A percentile compares a stretch with the other conserved stretches of the same genome.
Conservation (phyloP, 2,797 vertebrate genomes). For the Myotis myotis region DNA sequence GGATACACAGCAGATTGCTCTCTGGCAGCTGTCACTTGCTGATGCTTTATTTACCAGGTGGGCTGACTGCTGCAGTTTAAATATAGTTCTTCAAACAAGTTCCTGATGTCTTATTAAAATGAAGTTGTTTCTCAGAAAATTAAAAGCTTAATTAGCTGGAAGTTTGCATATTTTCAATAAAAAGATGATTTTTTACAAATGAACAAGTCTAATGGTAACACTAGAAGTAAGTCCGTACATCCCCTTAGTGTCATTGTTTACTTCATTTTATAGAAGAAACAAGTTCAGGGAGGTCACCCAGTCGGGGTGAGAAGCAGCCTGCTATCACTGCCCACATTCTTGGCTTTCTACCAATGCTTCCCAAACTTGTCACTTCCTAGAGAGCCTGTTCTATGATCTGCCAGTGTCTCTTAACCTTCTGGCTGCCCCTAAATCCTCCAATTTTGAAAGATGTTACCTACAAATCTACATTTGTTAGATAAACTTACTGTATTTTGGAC, state of each 20-base stretch:
- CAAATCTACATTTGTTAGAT: neutral
- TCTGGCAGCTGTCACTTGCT: neutral
- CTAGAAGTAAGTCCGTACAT: neutral
- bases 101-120: neutral
- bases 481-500: neutral
- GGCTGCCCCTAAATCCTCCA: neutral
- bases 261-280: neutral
- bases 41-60: neutral
- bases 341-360: neutral
- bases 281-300: neutral
- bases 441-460: neutral
- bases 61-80: neutral
- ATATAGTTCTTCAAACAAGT: neutral
- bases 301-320: neutral
- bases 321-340: neutral
- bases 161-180: conserved; percentile 6
- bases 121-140: neutral
- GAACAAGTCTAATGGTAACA: neutral
- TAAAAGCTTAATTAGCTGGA: neutral
- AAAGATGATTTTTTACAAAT: neutral
- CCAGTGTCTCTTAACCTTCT: neutral
- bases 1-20: neutral
- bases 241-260: neutral
- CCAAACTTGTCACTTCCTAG: neutral
- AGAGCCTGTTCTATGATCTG: neutral